A percentile compares a stretch with the other conserved stretches of the same genome.
phyloP scores from a whole-genome alignment of 2,113 vertebrate genomes.

The Passer montanus region DNA sequence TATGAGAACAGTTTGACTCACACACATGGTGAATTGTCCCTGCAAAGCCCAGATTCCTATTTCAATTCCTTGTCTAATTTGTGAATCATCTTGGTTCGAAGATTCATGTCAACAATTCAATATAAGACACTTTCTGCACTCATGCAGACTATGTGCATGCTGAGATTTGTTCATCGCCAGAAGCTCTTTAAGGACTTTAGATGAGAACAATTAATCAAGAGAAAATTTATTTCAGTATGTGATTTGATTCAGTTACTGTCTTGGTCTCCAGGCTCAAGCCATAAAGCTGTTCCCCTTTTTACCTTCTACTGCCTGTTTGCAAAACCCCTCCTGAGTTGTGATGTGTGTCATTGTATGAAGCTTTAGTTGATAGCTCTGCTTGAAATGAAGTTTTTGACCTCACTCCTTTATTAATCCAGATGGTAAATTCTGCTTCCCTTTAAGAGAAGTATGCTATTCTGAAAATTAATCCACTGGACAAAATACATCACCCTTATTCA shows the following conservation, averaged over 20 bases:
- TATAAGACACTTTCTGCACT: background rate
- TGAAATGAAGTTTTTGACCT: background rate
- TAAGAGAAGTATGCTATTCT: background rate
- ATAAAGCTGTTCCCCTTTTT: background rate
- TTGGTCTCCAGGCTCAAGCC: background rate
- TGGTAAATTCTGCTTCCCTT: background rate
- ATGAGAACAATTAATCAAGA: constrained; percentile 21
- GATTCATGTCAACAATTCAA: background rate
- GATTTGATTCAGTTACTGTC: background rate
- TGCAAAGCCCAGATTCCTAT: background rate
- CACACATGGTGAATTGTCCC: background rate
- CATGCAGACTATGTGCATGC: background rate
- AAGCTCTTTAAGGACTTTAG: background rate
- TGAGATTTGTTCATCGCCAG: background rate
- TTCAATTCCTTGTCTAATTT: background rate
- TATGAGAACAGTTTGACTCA: background rate
- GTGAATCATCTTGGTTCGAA: background rate
- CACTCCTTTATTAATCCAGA: background rate
- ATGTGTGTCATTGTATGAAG: background rate
- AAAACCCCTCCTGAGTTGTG: background rate
- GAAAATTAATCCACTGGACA: background rate
- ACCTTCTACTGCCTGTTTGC: background rate
- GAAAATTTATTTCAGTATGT: background rate
- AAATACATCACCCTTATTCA: background rate
- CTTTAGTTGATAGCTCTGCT: background rate